These are phyloP conservation scores for Cheiracanthium punctorium DNA, from an alignment of 2,888 invertebrate species.

Conservation along the genomic window DNA sequence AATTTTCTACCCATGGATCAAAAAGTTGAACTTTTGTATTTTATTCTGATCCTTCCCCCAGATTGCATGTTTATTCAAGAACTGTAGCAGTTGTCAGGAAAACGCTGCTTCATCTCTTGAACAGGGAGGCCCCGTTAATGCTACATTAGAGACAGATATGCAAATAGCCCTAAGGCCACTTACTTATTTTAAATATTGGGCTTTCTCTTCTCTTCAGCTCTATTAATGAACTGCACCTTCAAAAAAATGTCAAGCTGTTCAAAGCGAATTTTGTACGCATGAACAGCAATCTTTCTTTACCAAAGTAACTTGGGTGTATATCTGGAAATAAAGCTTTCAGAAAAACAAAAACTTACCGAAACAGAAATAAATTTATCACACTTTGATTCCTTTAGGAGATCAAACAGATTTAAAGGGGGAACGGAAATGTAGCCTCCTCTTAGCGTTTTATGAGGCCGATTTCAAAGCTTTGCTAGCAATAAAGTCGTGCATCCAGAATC, in stretches of 20 bases:
- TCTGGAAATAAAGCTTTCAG: conserved; percentile 64
- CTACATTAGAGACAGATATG: conserved; percentile 69
- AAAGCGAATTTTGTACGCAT: conserved; percentile 68
- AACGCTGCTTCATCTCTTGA: conserved; percentile 48
- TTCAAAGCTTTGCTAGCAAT: too few species aligned
- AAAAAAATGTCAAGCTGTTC: conserved; percentile 31
- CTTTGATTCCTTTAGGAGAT: conserved; percentile 43
- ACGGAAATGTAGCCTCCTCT: conserved; percentile 45
- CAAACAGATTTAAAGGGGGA: conserved; percentile 50
- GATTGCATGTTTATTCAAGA: conserved; percentile 51
- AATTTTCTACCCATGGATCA: too few species aligned
- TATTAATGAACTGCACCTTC: conserved; percentile 62
- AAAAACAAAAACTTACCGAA: conserved; percentile 50
- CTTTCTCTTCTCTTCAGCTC: conserved; percentile 63
- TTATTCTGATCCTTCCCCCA: too few species aligned
- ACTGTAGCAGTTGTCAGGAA: conserved; percentile 37
- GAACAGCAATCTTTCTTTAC: conserved; percentile 54
- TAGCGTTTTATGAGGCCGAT: too few species aligned
- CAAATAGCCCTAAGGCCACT: conserved; percentile 65
- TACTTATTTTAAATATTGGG: conserved; percentile 67
- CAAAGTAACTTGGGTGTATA: conserved; percentile 56
- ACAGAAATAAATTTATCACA: conserved; percentile 66
- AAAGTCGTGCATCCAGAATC: background rate
- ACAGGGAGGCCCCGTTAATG: conserved; percentile 56
- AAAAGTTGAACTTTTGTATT: too few species aligned